These are phyloP conservation scores for Aramus guarauna DNA, from an alignment of 2,113 vertebrate genomes.

Conservation along the genomic window DNA sequence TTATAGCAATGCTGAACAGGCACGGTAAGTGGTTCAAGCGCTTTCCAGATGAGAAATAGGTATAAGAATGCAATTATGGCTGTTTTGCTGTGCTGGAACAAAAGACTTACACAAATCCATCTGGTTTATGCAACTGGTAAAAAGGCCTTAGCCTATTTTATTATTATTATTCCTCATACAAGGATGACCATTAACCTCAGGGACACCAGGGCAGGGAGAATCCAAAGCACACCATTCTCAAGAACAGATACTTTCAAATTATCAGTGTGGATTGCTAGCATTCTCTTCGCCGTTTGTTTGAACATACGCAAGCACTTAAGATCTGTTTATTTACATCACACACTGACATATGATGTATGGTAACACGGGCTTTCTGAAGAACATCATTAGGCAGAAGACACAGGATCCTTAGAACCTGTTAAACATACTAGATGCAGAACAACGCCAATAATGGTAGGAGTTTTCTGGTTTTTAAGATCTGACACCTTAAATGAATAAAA, in stretches of 20 bases:
- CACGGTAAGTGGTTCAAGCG: rapidly evolving
- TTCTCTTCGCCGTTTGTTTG: neutral
- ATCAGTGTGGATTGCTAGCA: rapidly evolving
- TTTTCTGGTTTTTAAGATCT: neutral
- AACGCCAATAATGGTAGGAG: rapidly evolving
- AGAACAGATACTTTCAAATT: rapidly evolving
- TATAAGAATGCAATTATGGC: neutral
- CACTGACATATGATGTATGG: rapidly evolving
- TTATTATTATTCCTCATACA: neutral
- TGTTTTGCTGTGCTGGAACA: neutral
- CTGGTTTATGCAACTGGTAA: neutral
- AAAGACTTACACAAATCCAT: neutral
- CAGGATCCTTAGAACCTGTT: neutral
- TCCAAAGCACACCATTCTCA: neutral
- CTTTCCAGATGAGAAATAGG: neutral
- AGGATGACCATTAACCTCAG: neutral
- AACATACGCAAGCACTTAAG: neutral
- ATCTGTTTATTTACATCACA: neutral
- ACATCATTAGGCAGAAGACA: neutral
- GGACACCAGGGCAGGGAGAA: rapidly evolving
- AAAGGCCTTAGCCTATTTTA: neutral
- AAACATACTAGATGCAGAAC: neutral
- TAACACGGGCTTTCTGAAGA: neutral
- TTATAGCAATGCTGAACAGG: neutral
- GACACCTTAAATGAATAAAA: neutral